Base-by-base conservation (phyloP, 2,797 vertebrate species). In the Pyrrhura leucotis region DNA sequence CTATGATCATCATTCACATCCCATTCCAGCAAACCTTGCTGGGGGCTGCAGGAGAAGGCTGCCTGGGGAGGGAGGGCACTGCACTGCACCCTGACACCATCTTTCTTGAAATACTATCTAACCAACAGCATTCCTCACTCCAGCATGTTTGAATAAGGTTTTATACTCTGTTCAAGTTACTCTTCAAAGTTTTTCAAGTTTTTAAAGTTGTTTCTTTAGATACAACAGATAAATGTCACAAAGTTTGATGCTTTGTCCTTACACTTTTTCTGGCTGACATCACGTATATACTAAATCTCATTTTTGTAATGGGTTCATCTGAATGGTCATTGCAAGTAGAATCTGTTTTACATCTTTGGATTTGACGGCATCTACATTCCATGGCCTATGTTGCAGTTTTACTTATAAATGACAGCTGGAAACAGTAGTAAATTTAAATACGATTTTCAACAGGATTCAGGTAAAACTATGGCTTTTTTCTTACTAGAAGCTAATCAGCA, bases 1-100 rank as follows among this genome's bases (percentile, higher is more conserved):
- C 14, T 81, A 25, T 26, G n/a, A 10, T 17, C 63, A n/a, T 29
- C 3, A 0, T 21, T 75, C 21, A 12, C 1, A 1, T 35, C 17
- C 39, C 44, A 31, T 18, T n/a, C 59, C 6, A 6, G 40, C 6
- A 68, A 9, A 2, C 22, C n/a, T 59, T 0, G 0, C 33, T 4
- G 9, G 15, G 10, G 5, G 2, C 28, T 51, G 11, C 1, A 2
- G 47, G 12, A 42, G 39, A 26, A 13, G 17, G 26, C 7, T 65
- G 54, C 8, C 3, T 13, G 11, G 11, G 22, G 10, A 82, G 10
- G 11, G 6, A 85, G 8, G 12, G 25, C 23, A n/a, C 4, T 39
- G 19, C 7, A 25, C 7, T 39, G 21, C 11, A 58, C 14, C 11
- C 10, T 22, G 45, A 82, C 3, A 51, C 4, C 9, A 26, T 54